Evolutionary conservation across 2,113 vertebrate species (phyloP), one percentile per base, ranked within the genome.

Genomic region (Eudyptes chrysolophus): DNA sequence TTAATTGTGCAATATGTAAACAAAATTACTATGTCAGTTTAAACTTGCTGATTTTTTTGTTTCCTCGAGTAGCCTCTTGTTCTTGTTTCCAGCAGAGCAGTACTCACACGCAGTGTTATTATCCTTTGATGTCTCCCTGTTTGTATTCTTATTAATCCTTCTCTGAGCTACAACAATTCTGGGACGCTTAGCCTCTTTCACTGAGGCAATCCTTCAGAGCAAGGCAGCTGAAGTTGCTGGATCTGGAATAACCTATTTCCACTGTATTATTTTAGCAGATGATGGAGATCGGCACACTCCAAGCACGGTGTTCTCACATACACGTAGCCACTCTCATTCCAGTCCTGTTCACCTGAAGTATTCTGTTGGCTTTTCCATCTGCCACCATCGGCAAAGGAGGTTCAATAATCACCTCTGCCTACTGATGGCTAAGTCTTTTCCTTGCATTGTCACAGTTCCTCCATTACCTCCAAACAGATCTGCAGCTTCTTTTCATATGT

Each of bases 1-100:
- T 92, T 96, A 87, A 93, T 94, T 96, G 89, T 68, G 87, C 93
- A 96, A 97, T 80, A 94, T 5, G 78, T 83, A 93, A 96, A 96
- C 91, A 94, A 85, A 93, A 94, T 86, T 80, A 66, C 70, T 32
- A 15, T 20, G 70, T 77, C 82, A 88, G 16, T 51, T 95, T 70
- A 74, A 96, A 84, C n/a, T 84, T 85, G 93, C 84, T 85, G 54
- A 65, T 78, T 76, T 94, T 78, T 89, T 79, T 32, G 29, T 88
- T 93, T 90, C 85, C 85, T 85, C 12, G 2, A 95, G 90, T 88
- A 88, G 88, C 88, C 79, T 96, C 94, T 84, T 72, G 70, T 44
- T 97, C 92, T 92, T 2, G 0, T 75, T 94, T 90, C 46, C 76
- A 90, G 72, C 68, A 88, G 46, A 89, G 92, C 88, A 88, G 26